Conservation (phyloP, 2,888 invertebrate species). For the Atrina japonica region DNA sequence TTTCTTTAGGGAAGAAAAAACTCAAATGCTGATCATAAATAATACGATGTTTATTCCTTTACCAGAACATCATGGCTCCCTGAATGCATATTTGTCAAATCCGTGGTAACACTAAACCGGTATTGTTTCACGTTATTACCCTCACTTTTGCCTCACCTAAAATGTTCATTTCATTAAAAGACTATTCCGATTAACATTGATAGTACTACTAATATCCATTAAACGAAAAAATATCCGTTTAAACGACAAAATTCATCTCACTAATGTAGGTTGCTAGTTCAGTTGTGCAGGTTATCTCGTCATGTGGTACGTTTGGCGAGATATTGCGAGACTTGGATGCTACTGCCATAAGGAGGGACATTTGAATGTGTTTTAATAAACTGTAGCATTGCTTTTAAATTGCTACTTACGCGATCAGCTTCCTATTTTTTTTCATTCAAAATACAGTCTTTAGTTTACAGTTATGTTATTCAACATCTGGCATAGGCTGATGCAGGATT, state of each 20-base stretch:
- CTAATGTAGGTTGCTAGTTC: conserved; percentile 63
- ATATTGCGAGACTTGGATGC: conserved; percentile 54
- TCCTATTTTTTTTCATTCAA: no score
- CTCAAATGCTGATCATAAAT: conserved; percentile 13
- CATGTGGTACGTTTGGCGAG: conserved; percentile 62
- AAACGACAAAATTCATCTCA: conserved; percentile 19
- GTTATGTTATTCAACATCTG: no score
- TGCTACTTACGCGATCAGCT: no score
- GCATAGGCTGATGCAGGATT: no score
- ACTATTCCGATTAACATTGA: no score
- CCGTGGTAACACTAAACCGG: conserved; percentile 61
- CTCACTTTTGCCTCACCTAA: background rate
- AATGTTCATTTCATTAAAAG: conserved; percentile 12
- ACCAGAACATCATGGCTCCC: conserved; percentile 64
- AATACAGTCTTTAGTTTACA: no score
- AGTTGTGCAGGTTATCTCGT: conserved; percentile 69
- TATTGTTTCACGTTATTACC: conserved; percentile 15
- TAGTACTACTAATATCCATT: conserved; percentile 24
- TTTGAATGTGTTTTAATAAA: conserved; percentile 18
- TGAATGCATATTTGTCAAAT: conserved; percentile 63
- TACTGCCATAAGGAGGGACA: conserved; percentile 23
- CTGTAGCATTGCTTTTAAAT: no score
- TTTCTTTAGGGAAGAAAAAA: conserved; percentile 14
- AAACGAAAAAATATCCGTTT: conserved; percentile 10
- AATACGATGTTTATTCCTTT: conserved; percentile 30